Base-by-base conservation (phyloP, 1,140 invertebrate species). In the Ctenoplectra terminalis region DNA sequence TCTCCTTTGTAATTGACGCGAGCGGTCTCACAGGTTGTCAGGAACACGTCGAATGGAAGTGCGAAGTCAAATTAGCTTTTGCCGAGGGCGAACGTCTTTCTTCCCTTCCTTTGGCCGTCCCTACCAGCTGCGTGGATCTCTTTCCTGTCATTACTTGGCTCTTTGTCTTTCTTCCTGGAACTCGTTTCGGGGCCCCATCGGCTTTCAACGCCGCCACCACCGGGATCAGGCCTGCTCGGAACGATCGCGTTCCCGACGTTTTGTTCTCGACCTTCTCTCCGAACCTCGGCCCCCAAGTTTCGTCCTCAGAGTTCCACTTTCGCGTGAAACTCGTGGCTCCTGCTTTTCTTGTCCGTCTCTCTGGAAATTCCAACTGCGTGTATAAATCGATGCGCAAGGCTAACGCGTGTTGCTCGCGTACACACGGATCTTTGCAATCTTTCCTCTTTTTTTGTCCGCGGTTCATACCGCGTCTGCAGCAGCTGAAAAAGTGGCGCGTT, bases 101-200 rank as follows among this genome's bases (percentile, higher is more conserved):
- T 70, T 26, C 23, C 56, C 46, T 31, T 54, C 50, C 40, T 37
- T 17, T 9, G 6, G 8, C 37, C 70, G 54, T 48, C 26, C 52
- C 8, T 6, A 15, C 58, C 37, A 34, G 54, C 37, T 13, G 26
- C 15, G 15, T 52, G 73, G 63, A 69, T 76, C 75, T 74, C 81
- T 71, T 72, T 60, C 34, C 76, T 54, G 67, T 81, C 52, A 61
- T 87, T 84, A 77, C 50, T 60, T 26, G 26, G 48, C 52, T 72
- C 85, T 88, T 82, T 82, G 75, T 90, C 87, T 88, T 66, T 84
- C 81, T 89, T 87, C 88, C 48, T 81, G 77, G 88, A 90, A 90
- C 85, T 86, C 82, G 85, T 90, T 90, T 89, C 70, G 75, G 83
- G 61, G 50, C 58, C 73, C 34, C 67, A 67, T 71, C 50, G 52